phyloP scores from a whole-genome alignment of 2,113 vertebrate species.

The Cottus gobio region DNA sequence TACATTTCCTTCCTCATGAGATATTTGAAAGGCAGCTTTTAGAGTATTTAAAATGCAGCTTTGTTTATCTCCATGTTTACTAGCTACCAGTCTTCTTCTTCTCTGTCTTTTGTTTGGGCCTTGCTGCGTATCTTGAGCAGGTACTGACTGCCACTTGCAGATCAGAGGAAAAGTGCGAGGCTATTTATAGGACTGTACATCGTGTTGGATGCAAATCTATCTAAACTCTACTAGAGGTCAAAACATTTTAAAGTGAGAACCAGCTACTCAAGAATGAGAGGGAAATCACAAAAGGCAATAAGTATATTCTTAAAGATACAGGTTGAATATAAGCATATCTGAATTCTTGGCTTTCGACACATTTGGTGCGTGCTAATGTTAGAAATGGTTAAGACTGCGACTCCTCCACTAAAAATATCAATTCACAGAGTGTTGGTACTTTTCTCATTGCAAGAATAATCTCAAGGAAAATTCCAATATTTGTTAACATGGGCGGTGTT shows the following conservation, averaged over 20 bases:
- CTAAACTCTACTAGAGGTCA: neutral
- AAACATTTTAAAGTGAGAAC: neutral
- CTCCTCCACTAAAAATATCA: slow-evolving; percentile 24
- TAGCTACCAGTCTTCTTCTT: neutral
- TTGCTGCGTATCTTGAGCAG: neutral
- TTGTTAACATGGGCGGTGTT: neutral
- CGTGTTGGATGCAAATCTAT: too few species aligned
- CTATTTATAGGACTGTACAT: neutral
- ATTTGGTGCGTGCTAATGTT: neutral
- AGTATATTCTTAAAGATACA: neutral
- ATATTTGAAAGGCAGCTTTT: neutral
- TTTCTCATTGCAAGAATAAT: slow-evolving; percentile 24
- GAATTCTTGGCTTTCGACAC: neutral
- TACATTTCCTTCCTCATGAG: neutral
- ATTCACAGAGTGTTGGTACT: slow-evolving; percentile 16
- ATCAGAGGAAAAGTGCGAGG: neutral
- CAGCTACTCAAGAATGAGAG: neutral
- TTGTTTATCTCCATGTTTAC: neutral
- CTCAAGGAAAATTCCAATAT: slow-evolving; percentile 28
- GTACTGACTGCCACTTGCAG: neutral
- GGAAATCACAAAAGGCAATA: neutral
- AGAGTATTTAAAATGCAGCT: neutral
- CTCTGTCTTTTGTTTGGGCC: neutral
- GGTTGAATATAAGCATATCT: neutral
- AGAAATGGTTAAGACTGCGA: neutral